Base-by-base conservation (phyloP, 1,140 invertebrate species). In the Dendrolimus punctatus region DNA sequence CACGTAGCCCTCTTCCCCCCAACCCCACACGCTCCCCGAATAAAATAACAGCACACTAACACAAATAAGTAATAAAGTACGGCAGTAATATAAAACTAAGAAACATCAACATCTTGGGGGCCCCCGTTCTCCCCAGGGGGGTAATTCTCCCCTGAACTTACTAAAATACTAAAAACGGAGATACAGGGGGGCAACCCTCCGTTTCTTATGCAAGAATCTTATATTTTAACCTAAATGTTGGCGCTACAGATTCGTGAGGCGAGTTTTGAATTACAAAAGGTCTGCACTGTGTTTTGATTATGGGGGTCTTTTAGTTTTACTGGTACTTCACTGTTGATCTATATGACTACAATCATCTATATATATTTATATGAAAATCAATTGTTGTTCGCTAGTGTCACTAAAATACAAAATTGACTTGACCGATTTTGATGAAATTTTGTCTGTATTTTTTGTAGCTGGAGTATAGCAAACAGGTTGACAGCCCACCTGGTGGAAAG, bases 111-210 rank as follows among this genome's bases (percentile, higher is more conserved):
- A 82, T 85, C 80, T 85, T 79, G 62, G 71, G 64, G 66, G 69
- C 66, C 56, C 55, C 56, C 38, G 9, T 54, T 53, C 49, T 8
- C 59, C 48, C 62, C 55, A 39, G 10, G 60, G 75, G 78, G 70
- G 74, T 70, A 75, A 78, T 75, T 80, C 68, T 73, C 71, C 69
- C 81, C 78, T 64, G 76, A 85, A 85, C 81, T 82, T 85, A 85
- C 79, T 85, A 85, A 85, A 85, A 83, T 85, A 85, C 80, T 85
- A 85, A 85, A 85, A 85, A 85, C 81, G 78, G 77, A 82, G 80
- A 83, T 83, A 79, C 75, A 64, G 73, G 57, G 71, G 70, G 73
- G 52, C 58, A 53, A 64, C 75, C 77, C 77, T 52, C 58, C 57
- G 53, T 84, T 85, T 81, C 78, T 85, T 85, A 85, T 85, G 81